Percentiles rank a stretch among this genome's conserved stretches.
Conservation (phyloP, 2,113 vertebrate genomes). For the Egretta garzetta region DNA sequence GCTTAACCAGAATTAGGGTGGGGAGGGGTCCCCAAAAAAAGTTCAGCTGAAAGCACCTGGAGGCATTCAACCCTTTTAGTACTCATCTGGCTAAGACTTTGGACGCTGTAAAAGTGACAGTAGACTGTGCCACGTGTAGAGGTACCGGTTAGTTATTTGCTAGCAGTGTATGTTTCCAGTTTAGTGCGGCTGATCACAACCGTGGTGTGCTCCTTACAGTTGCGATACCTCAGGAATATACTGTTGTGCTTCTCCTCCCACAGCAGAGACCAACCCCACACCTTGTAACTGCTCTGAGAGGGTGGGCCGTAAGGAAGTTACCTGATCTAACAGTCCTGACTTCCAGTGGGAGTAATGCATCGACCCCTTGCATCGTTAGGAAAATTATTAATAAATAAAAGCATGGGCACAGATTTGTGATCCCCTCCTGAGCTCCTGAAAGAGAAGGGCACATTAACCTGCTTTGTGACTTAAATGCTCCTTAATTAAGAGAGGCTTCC, state of each 20-base stretch:
- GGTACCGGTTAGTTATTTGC: neutral
- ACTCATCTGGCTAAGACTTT: neutral
- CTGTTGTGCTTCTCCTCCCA: neutral
- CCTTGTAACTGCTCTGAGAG: neutral
- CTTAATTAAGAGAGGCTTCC: neutral
- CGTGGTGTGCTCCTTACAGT: neutral
- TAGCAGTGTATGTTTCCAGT: neutral
- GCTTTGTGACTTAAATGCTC: neutral
- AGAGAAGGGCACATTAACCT: neutral
- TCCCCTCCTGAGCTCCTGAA: neutral
- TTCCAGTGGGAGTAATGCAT: no score
- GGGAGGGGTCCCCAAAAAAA: neutral
- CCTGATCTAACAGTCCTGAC: neutral
- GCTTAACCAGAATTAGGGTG: neutral
- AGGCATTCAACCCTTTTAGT: neutral
- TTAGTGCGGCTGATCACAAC: neutral
- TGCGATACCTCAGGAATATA: neutral
- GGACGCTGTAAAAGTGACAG: neutral
- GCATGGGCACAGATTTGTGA: rapidly evolving
- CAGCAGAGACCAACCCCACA: neutral
- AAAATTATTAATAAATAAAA: neutral
- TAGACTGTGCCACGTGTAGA: neutral
- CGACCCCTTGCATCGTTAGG: rapidly evolving
- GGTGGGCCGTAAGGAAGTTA: neutral
- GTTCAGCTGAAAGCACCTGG: neutral